Evolutionary conservation across 53 echinoderm and acorn worm genomes (phyloP), one percentile per base, ranked within the genome.

Genomic region (Actinopyga echinites): DNA sequence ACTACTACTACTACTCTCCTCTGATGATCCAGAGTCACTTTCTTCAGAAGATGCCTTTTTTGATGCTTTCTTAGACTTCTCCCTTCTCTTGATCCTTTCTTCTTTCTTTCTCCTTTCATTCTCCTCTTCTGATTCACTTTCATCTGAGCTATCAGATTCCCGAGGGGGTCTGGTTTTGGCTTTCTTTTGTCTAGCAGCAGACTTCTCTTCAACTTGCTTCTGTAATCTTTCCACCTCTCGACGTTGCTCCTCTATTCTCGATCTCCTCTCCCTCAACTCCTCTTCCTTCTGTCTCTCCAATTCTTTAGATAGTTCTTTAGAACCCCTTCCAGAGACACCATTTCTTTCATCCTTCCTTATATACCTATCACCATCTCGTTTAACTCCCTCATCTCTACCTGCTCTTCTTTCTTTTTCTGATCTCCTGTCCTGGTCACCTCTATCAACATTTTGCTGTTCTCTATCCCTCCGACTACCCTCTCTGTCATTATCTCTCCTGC

Each of bases 1-100:
- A n/a, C 74, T 65, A 29, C 63, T 36, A 32, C 71, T 67, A 26
- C 59, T 67, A 68, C 59, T 81, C 13, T 42, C 68, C 10, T 71
- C 82, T 0, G 71, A 71, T 7, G 57, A 23, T 28, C 30, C 30
- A 43, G 68, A 30, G 28, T 69, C 69, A 4, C 65, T 38, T 36
- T 69, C 80, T 65, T 62, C 79, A 17, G 65, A 38, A 21, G 65
- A 54, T 26, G 34, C 54, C 8, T 66, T 43, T 44, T 57, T 57
- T 68, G 79, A 79, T 75, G 28, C 63, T 30, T 37, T 64, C 34
- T 63, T 81, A 31, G 12, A 38, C 43, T 22, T 80, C 31, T 31
- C 7, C 22, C 23, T 44, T 81, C 25, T 36, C 25, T 44, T 29
- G 6, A 17, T 63, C 26, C 34, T 49, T 38, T 42, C 43, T 38